Base-by-base conservation (phyloP, 2,113 vertebrate genomes). In the Acanthochromis polyacanthus region DNA sequence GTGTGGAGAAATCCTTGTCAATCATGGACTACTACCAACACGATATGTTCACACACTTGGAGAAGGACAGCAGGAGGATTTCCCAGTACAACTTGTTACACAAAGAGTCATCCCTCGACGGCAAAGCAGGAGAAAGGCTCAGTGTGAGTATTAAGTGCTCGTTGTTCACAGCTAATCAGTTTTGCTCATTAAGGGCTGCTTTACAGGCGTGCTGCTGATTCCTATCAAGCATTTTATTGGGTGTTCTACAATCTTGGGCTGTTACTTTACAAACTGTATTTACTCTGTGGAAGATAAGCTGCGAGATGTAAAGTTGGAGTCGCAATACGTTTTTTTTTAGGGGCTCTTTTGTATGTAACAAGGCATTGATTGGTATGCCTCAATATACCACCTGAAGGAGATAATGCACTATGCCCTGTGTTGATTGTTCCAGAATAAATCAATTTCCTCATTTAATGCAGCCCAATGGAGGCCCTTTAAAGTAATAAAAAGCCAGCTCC, bases 21-120 rank as follows among this genome's bases (percentile, higher is more conserved):
- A 91, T 92, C 65, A 89, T 93, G 91, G 89, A 92, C 79, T 91
- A 40, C 59, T 92, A 90, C 75, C 88, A 89, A 2, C 85, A 88
- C 0, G 88, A 92, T 4, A 32, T 89, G 51, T 88, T 87, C 55
- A 81, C 84, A 0, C 88, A 79, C 10, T 73, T 89, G 88, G 88
- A 92, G 76, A 82, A 72, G 67, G 90, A 88, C 68, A 32, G 65
- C 77, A 55, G 83, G 78, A 88, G 86, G 78, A 75, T 87, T 20
- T 89, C 85, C n/a, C 91, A 91, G 75, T 92, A 84, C 83, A 83
- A 61, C 76, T 3, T 90, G 86, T 46, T 91, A 71, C 88, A 85
- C 72, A 83, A 77, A 30, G 89, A 92, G 53, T 23, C 66, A 0
- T 43, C 75, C 7, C 67, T 86, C 2, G 87, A 89, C 9, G 67